Conservation (phyloP, 2,113 vertebrate genomes). For the Neodon shergylaensis region DNA sequence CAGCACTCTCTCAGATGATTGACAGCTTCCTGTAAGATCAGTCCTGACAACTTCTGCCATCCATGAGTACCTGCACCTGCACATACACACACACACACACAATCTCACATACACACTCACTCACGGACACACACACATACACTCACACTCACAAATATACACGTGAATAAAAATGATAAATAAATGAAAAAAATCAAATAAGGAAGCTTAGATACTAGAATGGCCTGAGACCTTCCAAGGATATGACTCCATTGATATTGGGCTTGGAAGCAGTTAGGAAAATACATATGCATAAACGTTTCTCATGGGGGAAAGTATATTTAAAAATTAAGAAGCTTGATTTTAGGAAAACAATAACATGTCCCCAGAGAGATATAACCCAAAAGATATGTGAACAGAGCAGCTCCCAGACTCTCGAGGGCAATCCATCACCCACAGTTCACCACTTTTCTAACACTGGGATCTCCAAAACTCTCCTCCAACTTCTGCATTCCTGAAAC, state of each 20-base stretch:
- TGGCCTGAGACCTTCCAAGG: background rate
- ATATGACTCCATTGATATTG: background rate
- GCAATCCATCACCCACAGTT: background rate
- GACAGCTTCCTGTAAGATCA: background rate
- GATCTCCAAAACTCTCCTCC: background rate
- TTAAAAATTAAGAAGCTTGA: background rate
- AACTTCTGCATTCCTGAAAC: background rate
- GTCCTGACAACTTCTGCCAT: background rate
- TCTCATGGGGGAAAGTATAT: background rate
- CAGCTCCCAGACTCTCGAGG: background rate
- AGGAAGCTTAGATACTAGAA: background rate
- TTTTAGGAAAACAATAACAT: background rate
- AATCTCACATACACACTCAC: background rate
- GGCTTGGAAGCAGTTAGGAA: background rate
- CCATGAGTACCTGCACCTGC: background rate
- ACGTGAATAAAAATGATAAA: background rate
- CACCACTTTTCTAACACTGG: background rate
- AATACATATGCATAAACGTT: background rate
- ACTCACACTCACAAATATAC: background rate
- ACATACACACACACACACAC: background rate
- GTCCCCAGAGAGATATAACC: background rate
- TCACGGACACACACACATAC: background rate
- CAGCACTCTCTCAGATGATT: background rate
- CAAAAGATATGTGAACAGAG: fast-evolving
- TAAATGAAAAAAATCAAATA: background rate